Conservation (phyloP, 2,797 vertebrate genomes). For the Schizopygopsis pylzovi region DNA sequence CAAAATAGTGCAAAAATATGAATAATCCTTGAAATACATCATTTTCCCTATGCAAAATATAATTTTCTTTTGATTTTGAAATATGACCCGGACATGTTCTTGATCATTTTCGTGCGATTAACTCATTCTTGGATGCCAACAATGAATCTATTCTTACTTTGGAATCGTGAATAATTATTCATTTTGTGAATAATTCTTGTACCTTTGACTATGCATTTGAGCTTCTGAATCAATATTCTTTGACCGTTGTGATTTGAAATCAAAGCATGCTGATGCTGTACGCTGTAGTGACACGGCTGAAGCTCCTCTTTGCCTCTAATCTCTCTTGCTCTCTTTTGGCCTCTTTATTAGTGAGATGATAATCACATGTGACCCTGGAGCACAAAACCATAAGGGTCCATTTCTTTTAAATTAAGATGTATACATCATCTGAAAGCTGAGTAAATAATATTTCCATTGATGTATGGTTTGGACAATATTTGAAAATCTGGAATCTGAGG, state of each 20-base stretch:
- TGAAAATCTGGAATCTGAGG: no score
- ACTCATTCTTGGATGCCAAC: neutral
- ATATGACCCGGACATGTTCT: neutral
- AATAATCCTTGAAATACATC: neutral
- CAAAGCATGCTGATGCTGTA: neutral
- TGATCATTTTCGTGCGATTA: neutral
- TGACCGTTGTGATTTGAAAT: neutral
- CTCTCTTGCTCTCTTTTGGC: neutral
- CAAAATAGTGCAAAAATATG: neutral
- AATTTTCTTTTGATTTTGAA: neutral
- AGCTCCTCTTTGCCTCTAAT: neutral
- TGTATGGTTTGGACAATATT: no score
- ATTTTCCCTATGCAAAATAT: neutral
- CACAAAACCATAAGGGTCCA: neutral
- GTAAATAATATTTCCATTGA: no score
- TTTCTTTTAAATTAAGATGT: no score
- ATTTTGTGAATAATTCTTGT: neutral
- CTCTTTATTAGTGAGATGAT: neutral
- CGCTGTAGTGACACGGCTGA: neutral
- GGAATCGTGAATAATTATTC: neutral
- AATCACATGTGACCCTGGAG: neutral
- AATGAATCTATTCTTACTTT: neutral
- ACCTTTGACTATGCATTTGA: neutral
- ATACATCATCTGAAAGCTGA: no score
- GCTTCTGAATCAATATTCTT: conserved; percentile 6